Evolutionary conservation across 1,140 invertebrate species (phyloP).

Genomic region (Drosophila seguyi): DNA sequence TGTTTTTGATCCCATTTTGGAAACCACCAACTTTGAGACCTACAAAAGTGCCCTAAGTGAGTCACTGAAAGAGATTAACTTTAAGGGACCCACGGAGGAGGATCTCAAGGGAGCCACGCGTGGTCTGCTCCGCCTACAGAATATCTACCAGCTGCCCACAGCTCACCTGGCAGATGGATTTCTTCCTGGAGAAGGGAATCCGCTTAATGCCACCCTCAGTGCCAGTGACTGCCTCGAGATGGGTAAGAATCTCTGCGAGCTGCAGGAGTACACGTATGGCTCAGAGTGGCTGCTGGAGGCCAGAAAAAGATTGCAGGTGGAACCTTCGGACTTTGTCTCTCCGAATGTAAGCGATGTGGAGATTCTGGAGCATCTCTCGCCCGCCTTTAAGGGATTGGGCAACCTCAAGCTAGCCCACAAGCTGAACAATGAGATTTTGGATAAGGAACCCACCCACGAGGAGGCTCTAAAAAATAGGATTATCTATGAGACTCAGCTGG

Average conservation of each 20-base stretch:
- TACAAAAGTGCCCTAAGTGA: conserved; percentile 87
- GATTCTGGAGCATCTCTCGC: conserved; percentile 45
- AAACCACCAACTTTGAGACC: neutral
- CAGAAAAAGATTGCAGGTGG: neutral
- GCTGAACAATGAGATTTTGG: conserved; percentile 58
- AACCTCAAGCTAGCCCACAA: conserved; percentile 61
- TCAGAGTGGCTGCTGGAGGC: conserved; percentile 97
- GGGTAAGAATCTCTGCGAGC: conserved; percentile 94
- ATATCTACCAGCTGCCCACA: conserved; percentile 96
- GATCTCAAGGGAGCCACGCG: conserved; percentile 96
- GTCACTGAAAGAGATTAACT: conserved; percentile 86
- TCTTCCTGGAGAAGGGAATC: conserved; percentile 88
- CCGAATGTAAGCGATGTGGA: conserved; percentile 28
- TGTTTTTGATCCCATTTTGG: conserved; percentile 86
- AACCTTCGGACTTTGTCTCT: neutral
- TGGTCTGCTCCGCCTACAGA: conserved; percentile 96
- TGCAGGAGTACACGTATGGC: conserved; percentile 95
- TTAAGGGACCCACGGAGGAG: conserved; percentile 90
- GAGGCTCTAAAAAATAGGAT: conserved; percentile 35
- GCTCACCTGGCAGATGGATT: conserved; percentile 92
- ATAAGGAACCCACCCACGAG: conserved; percentile 30
- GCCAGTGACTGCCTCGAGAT: conserved; percentile 97
- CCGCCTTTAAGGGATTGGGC: conserved; percentile 30
- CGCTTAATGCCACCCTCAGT: conserved; percentile 87
- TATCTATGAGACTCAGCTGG: conserved; percentile 28